Base-by-base conservation (phyloP, 2,113 vertebrate species). In the Scophthalmus maximus region DNA sequence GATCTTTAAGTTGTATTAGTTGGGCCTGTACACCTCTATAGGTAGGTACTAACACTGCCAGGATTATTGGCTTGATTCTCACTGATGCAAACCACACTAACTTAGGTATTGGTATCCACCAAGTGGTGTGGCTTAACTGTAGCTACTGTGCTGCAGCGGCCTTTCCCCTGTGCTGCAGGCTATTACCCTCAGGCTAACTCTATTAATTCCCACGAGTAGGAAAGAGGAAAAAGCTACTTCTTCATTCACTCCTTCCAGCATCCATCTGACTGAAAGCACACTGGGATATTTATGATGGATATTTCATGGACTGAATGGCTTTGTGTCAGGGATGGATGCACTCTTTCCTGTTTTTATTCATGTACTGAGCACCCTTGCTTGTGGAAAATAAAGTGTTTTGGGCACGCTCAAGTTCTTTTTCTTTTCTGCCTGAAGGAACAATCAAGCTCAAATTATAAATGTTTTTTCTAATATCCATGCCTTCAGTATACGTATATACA, bases 121-220 rank as follows among this genome's bases (percentile, higher is more conserved):
- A 58, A 79, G 80, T 52, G 79, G 30, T 57, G 30, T 57, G 64
- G 66, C 70, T 73, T 68, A 47, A 62, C 40, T 68, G 34, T 62
- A 78, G 59, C 55, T 68, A 62, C 11, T 38, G 25, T 30, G 15
- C 50, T 68, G 78, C 44, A 47, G 76, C 73, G 74, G 66, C 47
- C 68, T 66, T 56, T 44, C 46, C 59, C 49, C 57, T 56, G 49
- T 26, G 78, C 79, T 32, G 29, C 73, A 83, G 78, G 82, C 83
- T 76, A 76, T 78, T 73, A 72, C 66, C 87, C 80, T 76, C 73
- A 27, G 80, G 85, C 79, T 73, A 82, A 85, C 83, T 81, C 72
- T 78, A 75, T 82, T 85, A 76, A 73, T 57, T 86, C 78, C 82
- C 80, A 75, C 66, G 83, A 84, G 82, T 63, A 26, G 58, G 32